Evolutionary conservation across 2,888 invertebrate genomes (phyloP), one percentile per base, ranked within the genome.

Genomic region (Ornithoptera alexandrae): DNA sequence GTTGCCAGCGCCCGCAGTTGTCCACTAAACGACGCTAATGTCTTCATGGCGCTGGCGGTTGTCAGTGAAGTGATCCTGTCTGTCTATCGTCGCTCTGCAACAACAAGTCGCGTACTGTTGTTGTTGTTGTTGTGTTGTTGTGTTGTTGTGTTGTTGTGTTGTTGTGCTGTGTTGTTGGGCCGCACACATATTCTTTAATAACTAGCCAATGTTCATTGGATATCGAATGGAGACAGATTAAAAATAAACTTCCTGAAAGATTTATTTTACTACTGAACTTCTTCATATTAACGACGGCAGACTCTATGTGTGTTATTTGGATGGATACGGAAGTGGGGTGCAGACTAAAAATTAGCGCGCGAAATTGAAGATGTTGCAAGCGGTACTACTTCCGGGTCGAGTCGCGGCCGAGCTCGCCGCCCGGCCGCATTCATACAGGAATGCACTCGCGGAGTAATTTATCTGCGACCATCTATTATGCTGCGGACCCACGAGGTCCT

Each of bases 401-500:
- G 30, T 39, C 88, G 87, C 86, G 88, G 88, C 84, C 90, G 90
- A 87, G 89, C 91, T 91, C 92, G 86, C 85, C 90, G 92, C 87
- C 90, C 88, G 88, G 84, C 90, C 89, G 90, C 90, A 90, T 92
- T 90, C 89, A 88, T 89, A 88, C 87, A 87, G 89, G 90, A 90
- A 90, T 92, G 92, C 92, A 92, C 89, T 90, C 87, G 83, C 81
- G 83, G 83, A 84, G 88, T 92, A 90, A 92, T 92, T 92, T 92
- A 92, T 91, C 89, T 91, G 89, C 90, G 89, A 90, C 90, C 91
- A 92, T 92, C 92, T 91, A 92, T 92, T 92, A 92, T 91, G 91
- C 90, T 90, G 92, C 90, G 91, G 90, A 91, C 90, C 89, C 89
- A 84, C 92, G 89, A 92, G 91, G 92, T 90, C 90, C 92, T 92